These are phyloP conservation scores for Chanos chanos DNA, from an alignment of 2,797 vertebrate species.

Conservation along the genomic window DNA sequence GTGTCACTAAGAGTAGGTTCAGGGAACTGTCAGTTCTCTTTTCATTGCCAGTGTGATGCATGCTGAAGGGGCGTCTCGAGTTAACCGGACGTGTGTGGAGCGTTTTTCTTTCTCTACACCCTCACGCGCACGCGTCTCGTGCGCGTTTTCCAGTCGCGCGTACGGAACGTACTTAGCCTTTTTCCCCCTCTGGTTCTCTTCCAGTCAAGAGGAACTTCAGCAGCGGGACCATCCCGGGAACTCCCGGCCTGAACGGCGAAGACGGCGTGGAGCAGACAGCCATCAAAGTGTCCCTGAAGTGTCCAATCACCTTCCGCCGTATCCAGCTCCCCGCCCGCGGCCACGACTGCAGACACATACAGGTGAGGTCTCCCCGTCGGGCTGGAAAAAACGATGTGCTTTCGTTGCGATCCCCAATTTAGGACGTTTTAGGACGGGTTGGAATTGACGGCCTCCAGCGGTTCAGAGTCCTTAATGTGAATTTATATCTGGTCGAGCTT, in stretches of 20 bases:
- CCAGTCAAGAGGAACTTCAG: conserved; percentile 94
- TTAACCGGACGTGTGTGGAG: no score
- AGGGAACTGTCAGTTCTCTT: no score
- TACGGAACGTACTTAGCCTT: neutral
- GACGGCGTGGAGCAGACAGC: conserved; percentile 94
- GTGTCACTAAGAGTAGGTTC: conserved; percentile 83
- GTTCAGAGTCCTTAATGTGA: neutral
- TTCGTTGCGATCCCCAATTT: no score
- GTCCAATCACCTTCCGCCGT: conserved; percentile 93
- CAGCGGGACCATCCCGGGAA: conserved; percentile 89
- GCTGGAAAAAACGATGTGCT: no score
- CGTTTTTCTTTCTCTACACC: neutral
- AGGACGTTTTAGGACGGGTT: no score
- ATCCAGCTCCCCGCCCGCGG: conserved; percentile 94
- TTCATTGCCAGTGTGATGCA: no score
- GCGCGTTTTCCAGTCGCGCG: no score
- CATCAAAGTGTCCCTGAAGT: conserved; percentile 95
- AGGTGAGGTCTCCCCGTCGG: conserved; percentile 61
- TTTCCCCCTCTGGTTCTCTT: neutral
- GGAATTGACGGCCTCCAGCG: no score
- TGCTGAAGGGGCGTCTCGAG: no score
- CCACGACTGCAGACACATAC: conserved; percentile 92
- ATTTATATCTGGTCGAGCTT: neutral
- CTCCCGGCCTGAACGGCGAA: conserved; percentile 88
- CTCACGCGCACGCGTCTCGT: no score